These are phyloP conservation scores for Aurelia aurita DNA, from an alignment of 30 jellyfish, hydroid and myxozoan genomes.

Conservation along the genomic window DNA sequence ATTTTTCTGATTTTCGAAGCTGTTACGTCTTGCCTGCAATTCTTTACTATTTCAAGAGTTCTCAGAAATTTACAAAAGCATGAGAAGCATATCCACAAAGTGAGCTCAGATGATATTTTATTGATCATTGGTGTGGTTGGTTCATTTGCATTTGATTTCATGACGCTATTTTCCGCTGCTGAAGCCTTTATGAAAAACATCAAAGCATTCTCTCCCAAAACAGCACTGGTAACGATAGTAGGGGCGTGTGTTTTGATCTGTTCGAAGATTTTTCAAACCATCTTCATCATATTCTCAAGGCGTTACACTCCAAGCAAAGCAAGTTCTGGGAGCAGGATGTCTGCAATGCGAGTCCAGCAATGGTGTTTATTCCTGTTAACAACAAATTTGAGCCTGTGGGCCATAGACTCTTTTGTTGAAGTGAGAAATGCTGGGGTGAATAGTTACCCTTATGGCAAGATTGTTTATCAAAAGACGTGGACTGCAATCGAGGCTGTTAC, in stretches of 20 bases:
- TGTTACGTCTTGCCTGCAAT: not conserved
- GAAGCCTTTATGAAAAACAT: not conserved
- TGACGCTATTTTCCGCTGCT: not conserved
- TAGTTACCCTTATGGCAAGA: constrained; percentile 19
- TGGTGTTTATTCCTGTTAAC: constrained; percentile 2
- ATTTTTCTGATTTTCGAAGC: not conserved
- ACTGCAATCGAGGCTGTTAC: constrained; percentile 23
- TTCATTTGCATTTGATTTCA: not conserved
- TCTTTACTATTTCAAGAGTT: not conserved
- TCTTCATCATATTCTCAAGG: constrained; percentile 10
- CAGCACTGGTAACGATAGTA: not conserved
- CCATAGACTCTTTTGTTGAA: constrained; percentile 14
- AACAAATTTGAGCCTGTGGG: constrained; percentile 24
- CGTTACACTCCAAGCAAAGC: constrained; percentile 1
- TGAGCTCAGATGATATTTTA: not conserved
- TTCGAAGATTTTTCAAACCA: constrained; percentile 8
- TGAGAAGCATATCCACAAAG: not conserved
- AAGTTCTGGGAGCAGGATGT: not conserved
- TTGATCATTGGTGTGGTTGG: constrained; percentile 4
- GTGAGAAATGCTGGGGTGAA: not conserved
- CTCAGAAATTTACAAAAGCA: not conserved
- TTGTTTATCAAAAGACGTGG: constrained; percentile 20
- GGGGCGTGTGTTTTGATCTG: not conserved
- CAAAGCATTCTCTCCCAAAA: not conserved
- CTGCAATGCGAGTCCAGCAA: constrained; percentile 12